Conservation (phyloP, 2,113 vertebrate genomes). For the Coryphaenoides rupestris region DNA sequence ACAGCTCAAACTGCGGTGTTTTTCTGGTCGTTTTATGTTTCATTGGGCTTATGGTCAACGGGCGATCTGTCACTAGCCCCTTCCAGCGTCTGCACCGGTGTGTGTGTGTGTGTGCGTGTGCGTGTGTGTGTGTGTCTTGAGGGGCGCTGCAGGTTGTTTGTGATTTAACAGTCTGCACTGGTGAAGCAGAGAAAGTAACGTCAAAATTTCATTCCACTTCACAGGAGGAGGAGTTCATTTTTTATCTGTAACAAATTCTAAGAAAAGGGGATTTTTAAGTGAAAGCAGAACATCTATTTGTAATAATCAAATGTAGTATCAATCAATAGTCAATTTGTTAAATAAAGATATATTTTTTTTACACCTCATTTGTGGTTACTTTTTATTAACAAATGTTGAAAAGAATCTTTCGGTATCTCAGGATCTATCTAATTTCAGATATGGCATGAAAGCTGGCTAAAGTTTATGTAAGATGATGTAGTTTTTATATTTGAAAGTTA, state of each 20-base stretch:
- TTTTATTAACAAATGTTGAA: no score
- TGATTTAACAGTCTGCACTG: not conserved
- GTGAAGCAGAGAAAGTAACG: conserved; percentile 30
- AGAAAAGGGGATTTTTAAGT: conserved; percentile 11
- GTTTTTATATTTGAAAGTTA: no score
- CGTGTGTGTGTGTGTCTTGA: not conserved
- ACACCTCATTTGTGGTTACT: not conserved
- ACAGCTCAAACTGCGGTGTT: no score
- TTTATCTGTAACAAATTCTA: conserved; percentile 70
- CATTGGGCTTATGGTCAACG: not conserved
- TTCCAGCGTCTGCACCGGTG: conserved; percentile 25
- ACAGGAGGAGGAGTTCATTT: conserved; percentile 70
- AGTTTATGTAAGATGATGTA: no score
- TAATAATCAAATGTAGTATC: conserved; percentile 31
- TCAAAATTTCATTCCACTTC: conserved; percentile 46
- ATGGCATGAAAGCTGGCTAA: no score
- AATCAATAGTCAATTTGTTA: conserved; percentile 9
- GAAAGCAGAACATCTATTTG: not conserved
- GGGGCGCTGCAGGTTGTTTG: conserved; percentile 33
- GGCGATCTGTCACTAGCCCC: no score
- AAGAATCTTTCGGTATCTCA: no score
- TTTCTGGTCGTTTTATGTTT: no score
- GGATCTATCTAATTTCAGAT: no score
- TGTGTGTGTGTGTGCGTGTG: conserved; percentile 10
- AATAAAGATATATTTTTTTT: conserved; percentile 52